Conservation (phyloP, 2,113 vertebrate genomes). For the Paracanthobrama guichenoti region DNA sequence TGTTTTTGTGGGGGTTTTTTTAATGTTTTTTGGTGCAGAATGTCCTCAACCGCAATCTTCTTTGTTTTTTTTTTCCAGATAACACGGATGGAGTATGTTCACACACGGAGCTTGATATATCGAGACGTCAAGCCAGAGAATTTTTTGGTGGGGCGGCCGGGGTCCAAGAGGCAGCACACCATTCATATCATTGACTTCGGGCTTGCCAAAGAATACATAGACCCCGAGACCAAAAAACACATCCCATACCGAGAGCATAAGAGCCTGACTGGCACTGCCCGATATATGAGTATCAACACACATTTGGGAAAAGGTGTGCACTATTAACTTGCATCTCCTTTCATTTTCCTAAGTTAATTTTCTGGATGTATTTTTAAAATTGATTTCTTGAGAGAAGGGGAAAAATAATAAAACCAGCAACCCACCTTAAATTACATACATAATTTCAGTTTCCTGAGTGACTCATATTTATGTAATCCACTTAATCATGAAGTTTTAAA, state of each 20-base stretch:
- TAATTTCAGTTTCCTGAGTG: slow-evolving; percentile 11
- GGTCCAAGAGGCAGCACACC: slow-evolving; percentile 92
- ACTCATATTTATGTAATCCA: slow-evolving; percentile 24
- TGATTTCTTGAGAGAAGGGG: background rate
- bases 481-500: background rate
- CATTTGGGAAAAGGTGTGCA: slow-evolving; percentile 91
- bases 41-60: background rate
- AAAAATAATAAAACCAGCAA: background rate
- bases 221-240: slow-evolving; percentile 99
- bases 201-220: slow-evolving; percentile 98
- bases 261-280: slow-evolving; percentile 95
- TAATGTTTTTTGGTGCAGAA: background rate
- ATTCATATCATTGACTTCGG: slow-evolving; percentile 99
- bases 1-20: background rate
- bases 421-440: background rate
- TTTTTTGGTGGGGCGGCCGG: slow-evolving; percentile 94
- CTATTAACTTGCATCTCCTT: background rate
- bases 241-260: slow-evolving; percentile 99
- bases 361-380: background rate
- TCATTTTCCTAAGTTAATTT: background rate
- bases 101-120: slow-evolving; percentile 97
- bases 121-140: slow-evolving; percentile 97
- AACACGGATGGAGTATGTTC: slow-evolving; percentile 96
- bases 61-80: slow-evolving; percentile 74
- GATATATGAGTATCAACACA: slow-evolving; percentile 99